A percentile compares a stretch with the other conserved stretches of the same genome.
Evolutionary conservation across 2,797 vertebrate species (phyloP).

Genomic region (Helarctos malayanus): DNA sequence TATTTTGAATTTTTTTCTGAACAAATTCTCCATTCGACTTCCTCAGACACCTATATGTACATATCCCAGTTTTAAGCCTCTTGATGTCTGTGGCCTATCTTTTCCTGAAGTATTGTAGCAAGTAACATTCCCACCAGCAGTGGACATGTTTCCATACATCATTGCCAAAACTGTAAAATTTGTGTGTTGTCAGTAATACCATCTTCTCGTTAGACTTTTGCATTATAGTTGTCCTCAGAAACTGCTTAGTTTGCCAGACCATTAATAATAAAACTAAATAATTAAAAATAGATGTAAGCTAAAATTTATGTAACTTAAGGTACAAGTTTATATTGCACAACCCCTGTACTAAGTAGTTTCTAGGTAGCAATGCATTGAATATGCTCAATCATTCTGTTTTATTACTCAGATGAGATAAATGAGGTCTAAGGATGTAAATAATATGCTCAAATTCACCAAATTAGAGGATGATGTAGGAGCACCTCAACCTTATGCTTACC

Average conservation of each 20-base stretch:
- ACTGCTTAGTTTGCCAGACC: neutral
- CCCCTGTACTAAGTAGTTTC: neutral
- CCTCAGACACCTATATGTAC: neutral
- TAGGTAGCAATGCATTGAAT: too few species aligned
- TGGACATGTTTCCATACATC: neutral
- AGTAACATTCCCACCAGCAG: neutral
- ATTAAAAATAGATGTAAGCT: neutral
- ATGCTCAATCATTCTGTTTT: neutral
- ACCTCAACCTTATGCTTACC: neutral
- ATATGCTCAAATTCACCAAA: neutral
- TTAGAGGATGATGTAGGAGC: too few species aligned
- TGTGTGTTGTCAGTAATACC: neutral
- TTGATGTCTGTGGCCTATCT: neutral
- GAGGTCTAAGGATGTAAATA: neutral
- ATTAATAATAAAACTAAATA: neutral
- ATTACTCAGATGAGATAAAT: neutral
- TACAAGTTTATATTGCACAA: neutral
- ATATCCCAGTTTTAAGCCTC: neutral
- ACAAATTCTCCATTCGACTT: neutral
- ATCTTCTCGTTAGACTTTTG: neutral
- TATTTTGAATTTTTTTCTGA: slow-evolving; percentile 25
- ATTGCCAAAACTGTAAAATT: neutral
- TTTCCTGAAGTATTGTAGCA: neutral
- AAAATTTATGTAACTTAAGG: neutral
- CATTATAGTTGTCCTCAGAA: neutral